These are phyloP conservation scores for Sturmia bella DNA, from an alignment of 2,888 invertebrate species.

Conservation along the genomic window DNA sequence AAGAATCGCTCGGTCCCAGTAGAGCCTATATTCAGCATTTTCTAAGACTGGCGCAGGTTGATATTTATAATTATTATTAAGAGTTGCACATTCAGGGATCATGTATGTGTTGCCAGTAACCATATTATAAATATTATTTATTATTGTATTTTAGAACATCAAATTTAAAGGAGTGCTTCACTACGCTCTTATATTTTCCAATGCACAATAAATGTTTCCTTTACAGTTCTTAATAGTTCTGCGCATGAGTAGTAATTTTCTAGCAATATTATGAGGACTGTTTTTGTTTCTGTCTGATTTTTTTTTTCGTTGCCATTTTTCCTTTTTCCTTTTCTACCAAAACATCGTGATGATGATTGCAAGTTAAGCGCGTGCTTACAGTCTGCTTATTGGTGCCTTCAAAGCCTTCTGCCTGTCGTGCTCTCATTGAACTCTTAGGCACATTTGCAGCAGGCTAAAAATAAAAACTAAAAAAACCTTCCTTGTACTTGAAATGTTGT, in stretches of 20 bases:
- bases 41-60: too few relatives aligned
- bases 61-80: too few relatives aligned
- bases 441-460: constrained; percentile 52
- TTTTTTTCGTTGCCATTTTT: background rate
- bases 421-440: constrained; percentile 69
- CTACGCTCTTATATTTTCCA: background rate
- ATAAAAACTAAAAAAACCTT: constrained; percentile 1
- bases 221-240: constrained; percentile 11
- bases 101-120: too few relatives aligned
- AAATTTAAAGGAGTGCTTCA: too few relatives aligned
- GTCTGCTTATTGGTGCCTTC: constrained; percentile 55
- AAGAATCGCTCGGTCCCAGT: too few relatives aligned
- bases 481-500: constrained; percentile 61
- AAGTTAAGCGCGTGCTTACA: constrained; percentile 69
- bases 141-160: too few relatives aligned
- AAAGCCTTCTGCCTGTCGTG: constrained; percentile 65
- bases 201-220: background rate
- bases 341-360: constrained; percentile 69
- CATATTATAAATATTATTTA: too few relatives aligned
- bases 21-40: too few relatives aligned
- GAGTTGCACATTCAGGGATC: too few relatives aligned
- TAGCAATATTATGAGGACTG: constrained; percentile 27
- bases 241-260: background rate
- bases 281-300: constrained; percentile 24
- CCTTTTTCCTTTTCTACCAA: constrained; percentile 30